phyloP scores from a whole-genome alignment of 2,888 invertebrate species.

The Mamestra brassicae region DNA sequence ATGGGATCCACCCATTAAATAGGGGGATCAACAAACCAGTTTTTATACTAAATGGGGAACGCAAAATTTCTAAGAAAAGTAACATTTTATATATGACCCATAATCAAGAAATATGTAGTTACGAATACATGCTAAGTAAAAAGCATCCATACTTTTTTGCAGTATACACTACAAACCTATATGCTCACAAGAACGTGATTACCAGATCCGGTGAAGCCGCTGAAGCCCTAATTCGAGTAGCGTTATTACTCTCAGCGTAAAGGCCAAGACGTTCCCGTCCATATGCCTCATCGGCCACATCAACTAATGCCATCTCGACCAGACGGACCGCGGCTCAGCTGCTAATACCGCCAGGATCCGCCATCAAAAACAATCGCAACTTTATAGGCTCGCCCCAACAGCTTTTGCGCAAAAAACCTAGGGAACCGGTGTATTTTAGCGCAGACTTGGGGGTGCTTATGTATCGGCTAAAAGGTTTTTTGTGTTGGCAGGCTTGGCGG shows the following conservation, averaged over 20 bases:
- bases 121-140: too few relatives aligned
- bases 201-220: not conserved
- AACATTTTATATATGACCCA: not conserved
- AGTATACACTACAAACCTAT: not conserved
- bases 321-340: constrained; percentile 43
- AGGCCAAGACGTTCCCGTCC: not conserved
- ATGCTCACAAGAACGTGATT: not conserved
- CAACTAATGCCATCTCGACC: constrained; percentile 37
- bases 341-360: constrained; percentile 42
- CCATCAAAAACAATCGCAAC: constrained; percentile 47
- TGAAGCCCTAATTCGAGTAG: not conserved
- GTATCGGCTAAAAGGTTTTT: constrained; percentile 67
- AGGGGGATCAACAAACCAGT: too few relatives aligned
- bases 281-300: constrained; percentile 13
- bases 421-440: constrained; percentile 51
- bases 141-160: too few relatives aligned
- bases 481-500: constrained; percentile 53
- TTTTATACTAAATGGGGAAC: too few relatives aligned
- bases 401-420: constrained; percentile 61
- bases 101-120: not conserved
- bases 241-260: constrained; percentile 4
- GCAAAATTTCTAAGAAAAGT: not conserved
- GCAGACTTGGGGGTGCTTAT: constrained; percentile 59
- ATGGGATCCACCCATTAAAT: too few relatives aligned
- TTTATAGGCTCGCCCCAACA: constrained; percentile 43